phyloP scores from a whole-genome alignment of 2,113 vertebrate species.

The Zosterops borbonicus region DNA sequence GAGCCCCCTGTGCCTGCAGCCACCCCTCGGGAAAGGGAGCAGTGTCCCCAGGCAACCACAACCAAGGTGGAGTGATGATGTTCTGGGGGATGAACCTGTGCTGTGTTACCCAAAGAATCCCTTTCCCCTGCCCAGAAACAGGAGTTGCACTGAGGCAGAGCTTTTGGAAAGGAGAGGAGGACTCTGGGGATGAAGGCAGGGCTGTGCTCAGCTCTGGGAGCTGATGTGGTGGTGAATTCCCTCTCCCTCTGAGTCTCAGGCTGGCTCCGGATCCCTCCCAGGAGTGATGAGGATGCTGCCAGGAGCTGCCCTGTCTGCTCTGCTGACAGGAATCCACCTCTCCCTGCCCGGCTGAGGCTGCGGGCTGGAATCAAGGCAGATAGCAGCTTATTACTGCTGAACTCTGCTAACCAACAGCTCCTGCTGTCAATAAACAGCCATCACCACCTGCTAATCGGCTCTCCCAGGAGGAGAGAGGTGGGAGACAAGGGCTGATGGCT shows the following conservation, averaged over 20 bases:
- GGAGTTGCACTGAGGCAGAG: neutral
- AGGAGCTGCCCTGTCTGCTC: neutral
- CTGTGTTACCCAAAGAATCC: neutral
- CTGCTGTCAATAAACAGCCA: neutral
- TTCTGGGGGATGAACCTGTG: neutral
- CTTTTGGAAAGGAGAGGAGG: neutral
- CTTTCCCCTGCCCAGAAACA: neutral
- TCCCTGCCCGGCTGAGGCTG: neutral
- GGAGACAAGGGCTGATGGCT: neutral
- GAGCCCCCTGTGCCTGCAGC: neutral
- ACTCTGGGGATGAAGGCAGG: neutral
- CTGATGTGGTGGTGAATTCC: neutral
- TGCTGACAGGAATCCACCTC: neutral
- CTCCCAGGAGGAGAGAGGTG: neutral
- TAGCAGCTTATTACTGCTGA: conserved; percentile 8
- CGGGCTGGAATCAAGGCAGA: conserved; percentile 19
- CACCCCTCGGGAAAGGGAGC: neutral
- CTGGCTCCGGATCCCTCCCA: neutral
- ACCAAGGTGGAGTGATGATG: neutral
- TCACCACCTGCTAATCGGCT: neutral
- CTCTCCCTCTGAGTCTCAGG: neutral
- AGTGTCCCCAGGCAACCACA: neutral
- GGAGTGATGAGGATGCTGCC: neutral
- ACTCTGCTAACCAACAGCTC: neutral
- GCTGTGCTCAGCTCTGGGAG: neutral